phyloP scores from a whole-genome alignment of 2,797 vertebrate species.

The Sciaenops ocellatus region DNA sequence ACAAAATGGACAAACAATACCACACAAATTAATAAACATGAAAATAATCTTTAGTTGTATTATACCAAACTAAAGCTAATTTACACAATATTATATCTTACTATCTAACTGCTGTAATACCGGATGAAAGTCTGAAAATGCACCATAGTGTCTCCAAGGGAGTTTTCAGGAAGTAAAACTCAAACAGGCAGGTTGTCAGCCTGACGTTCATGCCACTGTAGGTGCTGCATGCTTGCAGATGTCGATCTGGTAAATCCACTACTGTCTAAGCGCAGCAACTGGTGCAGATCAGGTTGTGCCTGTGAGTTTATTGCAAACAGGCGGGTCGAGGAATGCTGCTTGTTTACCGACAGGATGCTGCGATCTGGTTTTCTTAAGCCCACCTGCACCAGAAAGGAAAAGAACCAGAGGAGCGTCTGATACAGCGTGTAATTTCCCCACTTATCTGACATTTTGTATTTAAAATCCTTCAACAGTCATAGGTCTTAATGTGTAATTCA shows the following conservation, averaged over 20 bases:
- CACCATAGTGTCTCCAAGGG: no score
- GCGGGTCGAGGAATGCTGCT: conserved; percentile 43
- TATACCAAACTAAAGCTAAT: background rate
- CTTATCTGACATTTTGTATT: background rate
- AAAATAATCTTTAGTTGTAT: background rate
- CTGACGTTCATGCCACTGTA: conserved; percentile 21
- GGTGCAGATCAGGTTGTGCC: conserved; percentile 54
- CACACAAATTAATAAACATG: no score
- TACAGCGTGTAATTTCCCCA: background rate
- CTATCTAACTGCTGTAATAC: background rate
- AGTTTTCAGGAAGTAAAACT: conserved; percentile 3
- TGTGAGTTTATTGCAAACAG: conserved; percentile 63
- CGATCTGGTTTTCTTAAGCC: conserved; percentile 54
- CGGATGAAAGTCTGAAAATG: no score
- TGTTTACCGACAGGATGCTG: conserved; percentile 52
- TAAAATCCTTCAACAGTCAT: background rate
- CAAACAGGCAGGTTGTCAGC: conserved; percentile 31
- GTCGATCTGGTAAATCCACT: conserved; percentile 43
- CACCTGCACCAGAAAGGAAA: conserved; percentile 40
- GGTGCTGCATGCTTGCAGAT: conserved; percentile 35
- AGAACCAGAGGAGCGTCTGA: background rate
- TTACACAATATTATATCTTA: background rate
- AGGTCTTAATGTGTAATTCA: background rate
- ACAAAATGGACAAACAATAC: background rate
- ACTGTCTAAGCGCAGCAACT: conserved; percentile 50